Percentiles rank a stretch among this genome's conserved stretches.
Conservation (phyloP, 2,888 invertebrate species). For the Dysmachus trigonus region DNA sequence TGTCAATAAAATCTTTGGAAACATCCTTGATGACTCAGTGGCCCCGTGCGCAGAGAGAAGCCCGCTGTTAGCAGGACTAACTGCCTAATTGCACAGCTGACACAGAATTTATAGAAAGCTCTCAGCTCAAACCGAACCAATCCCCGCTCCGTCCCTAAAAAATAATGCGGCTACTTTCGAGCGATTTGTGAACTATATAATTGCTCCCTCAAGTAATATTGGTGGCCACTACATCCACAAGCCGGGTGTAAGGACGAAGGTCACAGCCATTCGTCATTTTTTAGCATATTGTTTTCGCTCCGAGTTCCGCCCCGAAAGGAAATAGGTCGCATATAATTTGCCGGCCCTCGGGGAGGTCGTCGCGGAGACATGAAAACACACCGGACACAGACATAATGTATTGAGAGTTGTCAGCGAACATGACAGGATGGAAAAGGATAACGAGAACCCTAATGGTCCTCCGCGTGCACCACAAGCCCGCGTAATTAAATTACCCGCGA, state of each 20-base stretch:
- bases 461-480: not conserved
- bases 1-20: conserved; percentile 2
- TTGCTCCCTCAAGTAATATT: not conserved
- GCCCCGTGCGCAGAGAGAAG: not conserved
- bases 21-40: not conserved
- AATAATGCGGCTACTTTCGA: not conserved
- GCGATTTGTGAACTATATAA: not conserved
- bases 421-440: not conserved
- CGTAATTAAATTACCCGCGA: conserved; percentile 4
- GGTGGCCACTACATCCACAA: not conserved
- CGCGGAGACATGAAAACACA: not conserved
- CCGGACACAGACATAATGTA: not conserved
- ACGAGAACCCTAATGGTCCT: not conserved
- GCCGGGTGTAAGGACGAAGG: not conserved
- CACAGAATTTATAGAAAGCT: not conserved
- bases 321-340: conserved; percentile 13
- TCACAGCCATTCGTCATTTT: conserved; percentile 4
- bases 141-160: not conserved
- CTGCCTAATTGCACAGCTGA: not conserved
- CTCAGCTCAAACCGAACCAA: not conserved
- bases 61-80: not conserved
- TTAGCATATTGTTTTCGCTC: not conserved
- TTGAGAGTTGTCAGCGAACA: not conserved
- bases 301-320: not conserved
- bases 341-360: not conserved